Evolutionary conservation across 2,797 vertebrate genomes (phyloP).

Genomic region (Octomys mimax): DNA sequence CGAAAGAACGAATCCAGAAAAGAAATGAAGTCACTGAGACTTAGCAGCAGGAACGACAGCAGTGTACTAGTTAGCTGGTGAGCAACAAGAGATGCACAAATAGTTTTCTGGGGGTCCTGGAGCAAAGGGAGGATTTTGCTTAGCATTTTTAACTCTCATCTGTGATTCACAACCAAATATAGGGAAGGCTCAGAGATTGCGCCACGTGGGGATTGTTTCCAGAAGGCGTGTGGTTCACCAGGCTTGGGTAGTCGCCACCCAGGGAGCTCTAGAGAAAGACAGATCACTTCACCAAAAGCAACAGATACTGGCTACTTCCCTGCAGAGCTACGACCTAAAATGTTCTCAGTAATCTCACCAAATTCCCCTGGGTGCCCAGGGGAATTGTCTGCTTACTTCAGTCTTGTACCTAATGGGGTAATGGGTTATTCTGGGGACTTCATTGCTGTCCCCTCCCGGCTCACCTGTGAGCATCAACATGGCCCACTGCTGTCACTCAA

Average conservation of each 20-base stretch:
- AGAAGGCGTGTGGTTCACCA: neutral
- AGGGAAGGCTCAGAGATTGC: neutral
- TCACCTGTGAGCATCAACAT: neutral
- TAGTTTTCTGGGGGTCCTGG: neutral
- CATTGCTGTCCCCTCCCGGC: neutral
- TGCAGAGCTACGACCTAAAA: neutral
- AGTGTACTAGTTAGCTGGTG: neutral
- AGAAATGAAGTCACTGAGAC: conserved; percentile 44
- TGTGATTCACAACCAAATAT: neutral
- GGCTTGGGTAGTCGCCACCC: neutral
- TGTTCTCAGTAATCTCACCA: neutral
- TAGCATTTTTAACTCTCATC: neutral
- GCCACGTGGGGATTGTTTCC: neutral
- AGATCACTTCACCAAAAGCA: neutral
- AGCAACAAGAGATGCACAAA: neutral
- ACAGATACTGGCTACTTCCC: neutral
- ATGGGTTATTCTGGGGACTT: neutral
- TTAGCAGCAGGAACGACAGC: neutral
- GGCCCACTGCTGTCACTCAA: neutral
- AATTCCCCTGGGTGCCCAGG: neutral
- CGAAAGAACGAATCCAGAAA: conserved; percentile 52
- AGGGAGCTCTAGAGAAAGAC: neutral
- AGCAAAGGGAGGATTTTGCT: neutral
- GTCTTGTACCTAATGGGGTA: neutral
- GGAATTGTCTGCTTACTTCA: neutral